A percentile compares a stretch with the other conserved stretches of the same genome.
These are phyloP conservation scores for Triplophysa dalaica DNA, from an alignment of 2,113 vertebrate species.

Conservation along the genomic window DNA sequence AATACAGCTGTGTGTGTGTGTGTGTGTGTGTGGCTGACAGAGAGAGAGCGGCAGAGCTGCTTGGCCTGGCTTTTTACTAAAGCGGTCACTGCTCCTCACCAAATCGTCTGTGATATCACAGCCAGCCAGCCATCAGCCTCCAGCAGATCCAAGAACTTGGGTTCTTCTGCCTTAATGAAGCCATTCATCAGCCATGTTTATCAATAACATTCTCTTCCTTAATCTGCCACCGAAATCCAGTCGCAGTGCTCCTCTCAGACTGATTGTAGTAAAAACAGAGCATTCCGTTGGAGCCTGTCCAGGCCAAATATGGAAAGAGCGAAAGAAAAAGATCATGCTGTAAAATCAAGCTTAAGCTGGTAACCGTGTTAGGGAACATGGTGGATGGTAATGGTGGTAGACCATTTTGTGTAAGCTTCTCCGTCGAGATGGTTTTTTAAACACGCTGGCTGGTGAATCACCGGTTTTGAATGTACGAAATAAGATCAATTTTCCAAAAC, in stretches of 20 bases:
- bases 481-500: too few species aligned
- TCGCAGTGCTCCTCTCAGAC: conserved; percentile 41
- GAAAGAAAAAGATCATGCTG: conserved; percentile 17
- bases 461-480: too few species aligned
- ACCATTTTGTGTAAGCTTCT: too few species aligned
- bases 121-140: conserved; percentile 8
- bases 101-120: conserved; percentile 14
- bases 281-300: conserved; percentile 37
- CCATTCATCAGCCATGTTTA: conserved; percentile 47
- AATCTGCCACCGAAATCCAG: conserved; percentile 24
- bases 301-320: conserved; percentile 53
- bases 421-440: too few species aligned
- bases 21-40: conserved; percentile 25
- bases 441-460: too few species aligned
- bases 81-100: not conserved
- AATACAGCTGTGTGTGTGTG: conserved; percentile 48
- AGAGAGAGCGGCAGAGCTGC: conserved; percentile 2
- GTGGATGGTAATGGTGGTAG: too few species aligned
- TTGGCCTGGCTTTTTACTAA: conserved; percentile 33
- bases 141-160: conserved; percentile 39
- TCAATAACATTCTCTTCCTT: conserved; percentile 43
- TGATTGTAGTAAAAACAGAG: conserved; percentile 39
- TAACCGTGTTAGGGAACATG: too few species aligned
- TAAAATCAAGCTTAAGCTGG: not conserved
- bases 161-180: conserved; percentile 24